A percentile compares a stretch with the other conserved stretches of the same genome.
Conservation (phyloP, 2,797 vertebrate genomes). For the Balearica regulorum region DNA sequence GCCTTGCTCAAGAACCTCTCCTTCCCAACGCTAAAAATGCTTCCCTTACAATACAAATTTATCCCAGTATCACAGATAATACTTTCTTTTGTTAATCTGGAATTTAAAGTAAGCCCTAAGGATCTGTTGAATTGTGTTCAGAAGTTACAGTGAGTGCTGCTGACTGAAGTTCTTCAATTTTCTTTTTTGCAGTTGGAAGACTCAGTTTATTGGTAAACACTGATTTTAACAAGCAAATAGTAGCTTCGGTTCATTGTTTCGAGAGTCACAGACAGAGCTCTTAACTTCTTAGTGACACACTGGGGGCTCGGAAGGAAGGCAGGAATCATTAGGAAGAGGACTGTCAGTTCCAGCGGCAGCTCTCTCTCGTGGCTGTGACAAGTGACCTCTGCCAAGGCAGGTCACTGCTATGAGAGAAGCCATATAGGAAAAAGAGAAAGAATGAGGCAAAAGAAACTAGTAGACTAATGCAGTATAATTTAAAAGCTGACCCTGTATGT, state of each 20-base stretch:
- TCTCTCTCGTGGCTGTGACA: neutral
- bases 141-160: neutral
- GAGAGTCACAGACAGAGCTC: neutral
- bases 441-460: neutral
- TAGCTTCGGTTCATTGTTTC: neutral
- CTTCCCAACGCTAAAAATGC: neutral
- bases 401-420: neutral
- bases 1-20: neutral
- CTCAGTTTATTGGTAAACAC: neutral
- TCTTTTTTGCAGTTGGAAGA: neutral
- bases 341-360: neutral
- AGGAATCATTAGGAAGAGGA: neutral
- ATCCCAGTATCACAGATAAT: neutral
- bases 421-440: neutral
- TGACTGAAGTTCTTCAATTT: neutral
- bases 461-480: conserved; percentile 1
- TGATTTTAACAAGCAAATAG: conserved; percentile 14
- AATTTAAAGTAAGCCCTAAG: neutral
- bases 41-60: neutral
- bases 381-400: conserved; percentile 12
- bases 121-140: neutral
- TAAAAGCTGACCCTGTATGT: conserved; percentile 43
- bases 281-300: neutral
- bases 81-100: neutral
- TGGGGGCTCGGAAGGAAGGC: neutral